These are phyloP conservation scores for Hippocampus mohnikei DNA, from an alignment of 2,113 vertebrate genomes.

Conservation along the genomic window DNA sequence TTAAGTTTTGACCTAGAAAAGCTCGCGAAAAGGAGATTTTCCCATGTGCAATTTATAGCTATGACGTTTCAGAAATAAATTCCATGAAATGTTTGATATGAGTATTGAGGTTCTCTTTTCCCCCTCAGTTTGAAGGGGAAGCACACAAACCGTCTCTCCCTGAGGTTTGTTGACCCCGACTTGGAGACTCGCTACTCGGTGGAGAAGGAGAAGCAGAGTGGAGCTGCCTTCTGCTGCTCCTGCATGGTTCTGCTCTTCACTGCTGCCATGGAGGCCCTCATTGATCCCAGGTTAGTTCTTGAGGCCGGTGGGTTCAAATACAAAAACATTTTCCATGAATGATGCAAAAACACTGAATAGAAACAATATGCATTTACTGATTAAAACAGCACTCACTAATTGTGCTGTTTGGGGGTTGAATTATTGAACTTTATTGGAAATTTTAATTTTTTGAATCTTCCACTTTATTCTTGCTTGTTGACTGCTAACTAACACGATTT, in stretches of 20 bases:
- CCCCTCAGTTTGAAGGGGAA: slow-evolving; percentile 84
- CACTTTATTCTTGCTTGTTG: background rate
- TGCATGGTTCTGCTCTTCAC: slow-evolving; percentile 89
- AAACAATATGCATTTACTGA: background rate
- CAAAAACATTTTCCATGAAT: background rate
- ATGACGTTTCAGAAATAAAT: no score
- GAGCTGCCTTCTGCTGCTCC: slow-evolving; percentile 91
- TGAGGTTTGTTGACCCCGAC: slow-evolving; percentile 88
- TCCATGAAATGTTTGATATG: background rate
- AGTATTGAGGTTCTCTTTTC: background rate
- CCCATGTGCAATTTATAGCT: no score
- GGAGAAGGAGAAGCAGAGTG: slow-evolving; percentile 96
- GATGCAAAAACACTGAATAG: background rate
- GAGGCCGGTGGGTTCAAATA: background rate
- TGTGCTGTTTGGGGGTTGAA: background rate
- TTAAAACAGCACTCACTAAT: background rate
- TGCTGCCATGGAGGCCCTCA: slow-evolving; percentile 79
- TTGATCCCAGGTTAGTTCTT: slow-evolving; percentile 81
- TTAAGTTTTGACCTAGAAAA: no score
- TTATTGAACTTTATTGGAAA: background rate
- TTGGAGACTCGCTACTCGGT: slow-evolving; percentile 90
- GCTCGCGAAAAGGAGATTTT: no score
- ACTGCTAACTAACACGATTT: background rate
- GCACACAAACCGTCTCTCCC: slow-evolving; percentile 85
- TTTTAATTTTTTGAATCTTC: background rate